Evolutionary conservation across 2,797 vertebrate species (phyloP).

Genomic region (Trachurus trachurus): DNA sequence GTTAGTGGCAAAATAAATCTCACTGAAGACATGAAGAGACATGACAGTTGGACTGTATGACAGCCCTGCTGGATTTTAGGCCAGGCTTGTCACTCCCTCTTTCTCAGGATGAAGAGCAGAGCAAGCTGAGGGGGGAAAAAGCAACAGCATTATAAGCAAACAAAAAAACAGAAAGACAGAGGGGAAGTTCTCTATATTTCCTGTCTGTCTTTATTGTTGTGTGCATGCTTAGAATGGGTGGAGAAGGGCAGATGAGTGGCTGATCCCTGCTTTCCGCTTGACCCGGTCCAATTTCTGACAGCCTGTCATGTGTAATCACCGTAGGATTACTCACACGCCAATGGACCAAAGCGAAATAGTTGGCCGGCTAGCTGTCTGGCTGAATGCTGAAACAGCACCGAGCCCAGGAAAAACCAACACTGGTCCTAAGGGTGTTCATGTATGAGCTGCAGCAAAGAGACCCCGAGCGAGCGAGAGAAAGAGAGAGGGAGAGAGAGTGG

Average conservation of each 20-base stretch:
- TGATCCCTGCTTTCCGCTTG: slow-evolving; percentile 88
- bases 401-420: slow-evolving; percentile 65
- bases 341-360: slow-evolving; percentile 64
- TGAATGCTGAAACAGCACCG: slow-evolving; percentile 75
- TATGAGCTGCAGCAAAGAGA: slow-evolving; percentile 45
- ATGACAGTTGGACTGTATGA: not conserved
- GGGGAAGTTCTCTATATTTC: slow-evolving; percentile 46
- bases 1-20: not conserved
- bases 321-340: slow-evolving; percentile 80
- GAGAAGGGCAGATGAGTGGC: slow-evolving; percentile 78
- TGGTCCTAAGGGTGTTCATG: slow-evolving; percentile 49
- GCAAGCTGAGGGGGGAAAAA: not conserved
- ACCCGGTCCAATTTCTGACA: slow-evolving; percentile 88
- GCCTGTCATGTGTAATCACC: slow-evolving; percentile 88
- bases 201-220: slow-evolving; percentile 57
- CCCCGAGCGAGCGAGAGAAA: not conserved
- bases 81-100: not conserved
- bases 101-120: slow-evolving; percentile 11
- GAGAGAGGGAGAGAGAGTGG: not conserved
- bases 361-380: slow-evolving; percentile 64
- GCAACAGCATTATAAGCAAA: not conserved
- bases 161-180: not conserved
- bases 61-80: not conserved
- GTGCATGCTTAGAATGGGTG: slow-evolving; percentile 53
- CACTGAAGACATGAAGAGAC: not conserved